Percentiles rank a stretch among this genome's conserved stretches.
phyloP scores from a whole-genome alignment of 1,140 invertebrate genomes.

The Zaprionus tsacasi region DNA sequence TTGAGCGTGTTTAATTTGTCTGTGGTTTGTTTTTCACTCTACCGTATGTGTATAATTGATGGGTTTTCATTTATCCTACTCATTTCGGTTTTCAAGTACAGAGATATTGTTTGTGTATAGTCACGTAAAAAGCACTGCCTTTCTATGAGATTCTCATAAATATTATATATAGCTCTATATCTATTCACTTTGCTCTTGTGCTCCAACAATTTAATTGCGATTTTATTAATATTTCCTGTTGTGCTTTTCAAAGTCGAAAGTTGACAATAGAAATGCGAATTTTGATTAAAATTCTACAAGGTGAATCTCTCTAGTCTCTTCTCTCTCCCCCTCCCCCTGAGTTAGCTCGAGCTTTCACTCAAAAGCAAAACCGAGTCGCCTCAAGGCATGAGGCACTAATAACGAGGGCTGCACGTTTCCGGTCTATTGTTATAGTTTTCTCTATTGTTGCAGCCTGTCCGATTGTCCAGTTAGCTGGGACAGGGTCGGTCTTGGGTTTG shows the following conservation, averaged over 20 bases:
- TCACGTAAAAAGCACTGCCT: background rate
- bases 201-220: background rate
- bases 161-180: background rate
- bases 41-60: slow-evolving; percentile 32
- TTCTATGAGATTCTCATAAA: background rate
- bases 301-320: background rate
- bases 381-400: background rate
- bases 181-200: background rate
- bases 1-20: background rate
- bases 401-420: slow-evolving; percentile 19
- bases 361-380: slow-evolving; percentile 5
- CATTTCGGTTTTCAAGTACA: background rate
- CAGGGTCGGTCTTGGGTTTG: background rate
- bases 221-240: background rate
- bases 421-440: slow-evolving; percentile 13
- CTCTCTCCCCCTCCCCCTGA: background rate
- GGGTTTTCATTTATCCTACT: slow-evolving; percentile 31
- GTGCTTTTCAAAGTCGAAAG: background rate
- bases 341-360: background rate
- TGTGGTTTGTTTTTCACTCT: slow-evolving; percentile 13
- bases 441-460: background rate
- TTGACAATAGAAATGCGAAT: background rate
- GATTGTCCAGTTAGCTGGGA: background rate
- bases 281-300: slow-evolving; percentile 5
- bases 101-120: background rate